Evolutionary conservation across 2,888 invertebrate species (phyloP).

Genomic region (Mythimna ferrago): DNA sequence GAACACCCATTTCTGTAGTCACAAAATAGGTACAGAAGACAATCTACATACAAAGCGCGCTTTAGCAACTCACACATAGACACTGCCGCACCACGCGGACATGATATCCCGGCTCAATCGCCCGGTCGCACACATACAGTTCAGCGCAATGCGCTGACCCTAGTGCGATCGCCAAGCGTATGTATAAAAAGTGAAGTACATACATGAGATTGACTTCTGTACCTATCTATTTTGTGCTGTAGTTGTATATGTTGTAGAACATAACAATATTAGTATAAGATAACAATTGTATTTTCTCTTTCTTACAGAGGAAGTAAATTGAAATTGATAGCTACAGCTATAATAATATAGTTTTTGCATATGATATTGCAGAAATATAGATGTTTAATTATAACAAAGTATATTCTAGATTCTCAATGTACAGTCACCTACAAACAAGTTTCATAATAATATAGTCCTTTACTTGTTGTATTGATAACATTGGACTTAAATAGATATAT

Average conservation of each 20-base stretch:
- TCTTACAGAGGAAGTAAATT: constrained; percentile 55
- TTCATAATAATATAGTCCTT: constrained; percentile 17
- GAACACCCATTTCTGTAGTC: constrained; percentile 33
- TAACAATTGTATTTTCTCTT: constrained; percentile 51
- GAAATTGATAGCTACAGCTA: constrained; percentile 50
- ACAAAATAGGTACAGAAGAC: too few species aligned
- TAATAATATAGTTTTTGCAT: constrained; percentile 42
- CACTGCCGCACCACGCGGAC: too few species aligned
- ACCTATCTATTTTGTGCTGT: too few species aligned
- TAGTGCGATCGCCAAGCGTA: too few species aligned
- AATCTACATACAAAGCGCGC: too few species aligned
- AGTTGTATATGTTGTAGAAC: constrained; percentile 47
- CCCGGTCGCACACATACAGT: too few species aligned
- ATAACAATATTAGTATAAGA: constrained; percentile 53
- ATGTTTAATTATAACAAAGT: constrained; percentile 34
- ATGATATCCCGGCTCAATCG: too few species aligned
- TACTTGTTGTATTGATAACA: constrained; percentile 19
- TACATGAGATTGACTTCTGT: too few species aligned
- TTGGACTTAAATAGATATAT: constrained; percentile 18
- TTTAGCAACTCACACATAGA: too few species aligned
- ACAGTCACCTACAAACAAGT: constrained; percentile 14
- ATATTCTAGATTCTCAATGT: constrained; percentile 38
- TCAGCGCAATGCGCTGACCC: too few species aligned
- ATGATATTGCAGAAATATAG: constrained; percentile 44
- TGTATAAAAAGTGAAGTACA: too few species aligned